A percentile compares a stretch with the other conserved stretches of the same genome.
Evolutionary conservation across 1,140 invertebrate genomes (phyloP).

Genomic region (Nephila pilipes): DNA sequence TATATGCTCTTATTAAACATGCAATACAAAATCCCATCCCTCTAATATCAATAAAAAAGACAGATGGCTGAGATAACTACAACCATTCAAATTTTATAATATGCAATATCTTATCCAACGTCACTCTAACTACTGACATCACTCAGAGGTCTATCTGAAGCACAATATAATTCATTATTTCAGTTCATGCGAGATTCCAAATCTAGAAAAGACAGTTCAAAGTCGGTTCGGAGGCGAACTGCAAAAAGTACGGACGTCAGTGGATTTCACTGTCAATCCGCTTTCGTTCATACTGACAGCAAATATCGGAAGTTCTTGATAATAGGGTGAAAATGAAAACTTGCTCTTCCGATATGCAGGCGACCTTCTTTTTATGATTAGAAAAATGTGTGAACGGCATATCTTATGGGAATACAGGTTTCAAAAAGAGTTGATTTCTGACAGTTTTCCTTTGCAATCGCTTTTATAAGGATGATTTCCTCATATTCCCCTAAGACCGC

Average conservation of each 20-base stretch:
- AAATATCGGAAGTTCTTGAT: constrained; percentile 69
- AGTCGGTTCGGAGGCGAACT: not conserved
- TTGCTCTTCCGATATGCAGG: constrained; percentile 35
- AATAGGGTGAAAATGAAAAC: constrained; percentile 62
- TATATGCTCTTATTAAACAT: too few species aligned
- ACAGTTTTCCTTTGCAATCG: constrained; percentile 26
- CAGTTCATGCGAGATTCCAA: not conserved
- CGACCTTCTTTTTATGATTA: constrained; percentile 46
- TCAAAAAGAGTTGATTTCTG: constrained; percentile 36
- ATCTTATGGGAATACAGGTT: constrained; percentile 29
- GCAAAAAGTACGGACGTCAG: not conserved
- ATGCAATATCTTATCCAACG: not conserved
- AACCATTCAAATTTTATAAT: not conserved
- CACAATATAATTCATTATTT: constrained; percentile 29
- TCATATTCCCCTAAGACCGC: not conserved
- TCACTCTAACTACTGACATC: not conserved
- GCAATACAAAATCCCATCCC: too few species aligned
- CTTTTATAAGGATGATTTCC: constrained; percentile 36
- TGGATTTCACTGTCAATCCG: constrained; percentile 63
- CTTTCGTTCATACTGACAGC: constrained; percentile 66
- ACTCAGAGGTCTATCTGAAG: not conserved
- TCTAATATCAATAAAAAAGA: too few species aligned
- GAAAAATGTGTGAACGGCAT: constrained; percentile 46
- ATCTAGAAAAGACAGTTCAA: constrained; percentile 4
- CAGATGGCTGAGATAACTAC: too few species aligned